A percentile compares a stretch with the other conserved stretches of the same genome.
Conservation (phyloP, 30 jellyfish, hydroid and myxozoan species). For the Hydractinia echinata region DNA sequence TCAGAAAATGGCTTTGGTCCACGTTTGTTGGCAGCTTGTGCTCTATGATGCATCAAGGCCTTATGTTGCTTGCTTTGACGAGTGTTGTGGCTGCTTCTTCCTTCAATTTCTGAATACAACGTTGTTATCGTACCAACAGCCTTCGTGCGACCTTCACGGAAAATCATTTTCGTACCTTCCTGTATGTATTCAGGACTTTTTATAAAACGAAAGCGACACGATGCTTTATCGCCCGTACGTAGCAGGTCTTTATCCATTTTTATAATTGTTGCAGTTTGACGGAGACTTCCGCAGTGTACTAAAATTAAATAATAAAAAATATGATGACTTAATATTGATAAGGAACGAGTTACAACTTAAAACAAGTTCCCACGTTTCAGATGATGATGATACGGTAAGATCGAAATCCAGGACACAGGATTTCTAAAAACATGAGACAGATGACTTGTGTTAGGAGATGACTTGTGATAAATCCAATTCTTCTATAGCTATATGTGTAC, state of each 20-base stretch:
- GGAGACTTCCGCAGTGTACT: slow-evolving; percentile 93
- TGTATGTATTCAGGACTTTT: slow-evolving; percentile 81
- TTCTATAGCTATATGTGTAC: no score
- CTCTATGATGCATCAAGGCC: slow-evolving; percentile 90
- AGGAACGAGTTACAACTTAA: no score
- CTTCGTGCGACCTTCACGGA: slow-evolving; percentile 99
- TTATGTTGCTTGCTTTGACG: slow-evolving; percentile 72
- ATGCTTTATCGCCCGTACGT: slow-evolving; percentile 93
- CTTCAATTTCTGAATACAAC: slow-evolving; percentile 62
- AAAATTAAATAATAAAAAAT: not conserved
- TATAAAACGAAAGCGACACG: slow-evolving; percentile 83
- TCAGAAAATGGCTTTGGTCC: not conserved
- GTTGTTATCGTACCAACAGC: slow-evolving; percentile 94
- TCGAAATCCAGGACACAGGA: no score
- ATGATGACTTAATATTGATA: no score
- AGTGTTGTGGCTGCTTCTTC: slow-evolving; percentile 72
- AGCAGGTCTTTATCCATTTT: slow-evolving; percentile 82
- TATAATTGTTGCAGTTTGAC: slow-evolving; percentile 92
- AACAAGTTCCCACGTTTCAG: no score
- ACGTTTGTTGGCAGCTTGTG: slow-evolving; percentile 63
- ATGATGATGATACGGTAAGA: no score
- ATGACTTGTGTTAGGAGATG: no score
- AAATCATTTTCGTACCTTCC: slow-evolving; percentile 83
- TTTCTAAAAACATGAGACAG: no score
- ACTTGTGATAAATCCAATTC: no score